A percentile compares a stretch with the other conserved stretches of the same genome.
phyloP scores from a whole-genome alignment of 2,797 vertebrate species.

The Anguilla pacifica region DNA sequence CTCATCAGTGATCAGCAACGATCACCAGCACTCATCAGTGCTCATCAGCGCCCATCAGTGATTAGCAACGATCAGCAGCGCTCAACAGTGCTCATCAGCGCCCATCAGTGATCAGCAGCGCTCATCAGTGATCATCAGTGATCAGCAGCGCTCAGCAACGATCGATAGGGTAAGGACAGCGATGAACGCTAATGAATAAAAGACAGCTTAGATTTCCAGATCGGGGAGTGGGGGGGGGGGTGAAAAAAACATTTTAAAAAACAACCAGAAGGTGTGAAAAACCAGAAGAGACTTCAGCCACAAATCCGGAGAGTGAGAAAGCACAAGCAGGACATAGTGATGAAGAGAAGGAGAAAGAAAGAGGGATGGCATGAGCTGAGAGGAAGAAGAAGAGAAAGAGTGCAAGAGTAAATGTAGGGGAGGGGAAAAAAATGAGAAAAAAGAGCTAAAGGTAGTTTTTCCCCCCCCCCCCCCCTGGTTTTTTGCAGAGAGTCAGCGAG shows the following conservation, averaged over 20 bases:
- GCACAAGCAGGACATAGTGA: neutral
- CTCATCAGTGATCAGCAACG: too few species aligned
- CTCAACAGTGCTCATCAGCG: too few species aligned
- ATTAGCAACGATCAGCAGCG: too few species aligned
- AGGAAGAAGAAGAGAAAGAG: conserved; percentile 19
- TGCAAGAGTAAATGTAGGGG: conserved; percentile 33
- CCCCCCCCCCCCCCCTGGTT: conserved; percentile 47
- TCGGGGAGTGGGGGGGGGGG: too few species aligned
- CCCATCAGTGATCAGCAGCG: too few species aligned
- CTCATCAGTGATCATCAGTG: too few species aligned
- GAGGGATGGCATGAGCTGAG: neutral
- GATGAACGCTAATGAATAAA: neutral
- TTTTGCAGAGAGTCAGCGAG: conserved; percentile 70
- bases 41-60: too few species aligned
- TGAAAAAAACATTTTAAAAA: neutral
- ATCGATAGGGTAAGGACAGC: neutral
- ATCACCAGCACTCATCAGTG: too few species aligned
- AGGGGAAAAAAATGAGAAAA: conserved; percentile 50
- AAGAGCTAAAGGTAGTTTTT: conserved; percentile 62
- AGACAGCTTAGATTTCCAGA: neutral
- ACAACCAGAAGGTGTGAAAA: neutral
- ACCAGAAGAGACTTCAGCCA: neutral
- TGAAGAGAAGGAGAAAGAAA: neutral
- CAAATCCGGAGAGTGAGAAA: neutral
- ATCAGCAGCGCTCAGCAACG: too few species aligned